phyloP scores from a whole-genome alignment of 2,888 invertebrate species.

The Campopleginae sp. region DNA sequence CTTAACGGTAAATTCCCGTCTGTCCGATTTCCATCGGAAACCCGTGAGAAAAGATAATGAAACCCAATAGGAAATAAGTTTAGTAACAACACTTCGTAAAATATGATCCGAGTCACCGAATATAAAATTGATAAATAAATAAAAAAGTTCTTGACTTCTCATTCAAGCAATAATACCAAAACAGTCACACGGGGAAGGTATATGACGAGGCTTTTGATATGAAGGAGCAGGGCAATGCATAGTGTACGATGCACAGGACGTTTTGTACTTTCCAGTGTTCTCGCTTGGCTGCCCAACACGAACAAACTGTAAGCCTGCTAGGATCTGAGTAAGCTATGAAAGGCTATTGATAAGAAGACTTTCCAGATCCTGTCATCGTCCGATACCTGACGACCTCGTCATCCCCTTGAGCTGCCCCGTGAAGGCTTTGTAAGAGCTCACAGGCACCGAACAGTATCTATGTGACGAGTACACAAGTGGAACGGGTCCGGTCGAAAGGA shows the following conservation, averaged over 20 bases:
- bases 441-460: conserved; percentile 10
- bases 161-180: too few relatives aligned
- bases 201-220: not conserved
- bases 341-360: conserved; percentile 5
- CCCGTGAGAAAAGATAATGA: too few relatives aligned
- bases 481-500: conserved; percentile 30
- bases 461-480: conserved; percentile 32
- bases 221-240: not conserved
- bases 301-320: conserved; percentile 34
- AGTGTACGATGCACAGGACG: not conserved
- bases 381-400: conserved; percentile 48
- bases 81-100: too few relatives aligned
- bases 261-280: not conserved
- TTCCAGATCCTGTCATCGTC: conserved; percentile 37
- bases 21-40: too few relatives aligned
- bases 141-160: too few relatives aligned
- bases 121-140: not conserved
- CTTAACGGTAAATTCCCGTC: too few relatives aligned
- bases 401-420: conserved; percentile 38
- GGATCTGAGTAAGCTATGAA: conserved; percentile 11
- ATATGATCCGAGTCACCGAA: too few relatives aligned
- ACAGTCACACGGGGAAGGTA: not conserved
- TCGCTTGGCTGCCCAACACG: conserved; percentile 2
- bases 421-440: conserved; percentile 47
- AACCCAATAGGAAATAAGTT: too few relatives aligned